Evolutionary conservation across 2,113 vertebrate species (phyloP), one percentile per base, ranked within the genome.

Genomic region (Macrotus californicus): DNA sequence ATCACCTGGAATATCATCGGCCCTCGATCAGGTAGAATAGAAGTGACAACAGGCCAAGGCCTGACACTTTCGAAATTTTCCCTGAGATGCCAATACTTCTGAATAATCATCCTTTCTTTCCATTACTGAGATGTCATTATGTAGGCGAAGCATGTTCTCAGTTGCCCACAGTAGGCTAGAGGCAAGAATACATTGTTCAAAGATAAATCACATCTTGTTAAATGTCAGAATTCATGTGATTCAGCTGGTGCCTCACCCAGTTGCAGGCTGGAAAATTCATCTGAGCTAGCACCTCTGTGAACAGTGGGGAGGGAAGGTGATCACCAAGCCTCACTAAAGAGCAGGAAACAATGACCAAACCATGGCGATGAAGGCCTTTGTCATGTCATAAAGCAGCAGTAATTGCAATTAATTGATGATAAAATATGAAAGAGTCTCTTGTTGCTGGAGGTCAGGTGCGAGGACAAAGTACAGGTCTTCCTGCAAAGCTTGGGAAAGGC

Each of bases 161-260:
- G 97, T 98, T 98, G 98, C 98, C 98, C 97, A 87, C 97, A 94
- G 97, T 97, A 98, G 97, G 98, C 81, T 92, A 98, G 96, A 98
- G 97, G 98, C 97, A 98, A 97, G 97, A 96, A 98, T 96, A 97
- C 97, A 98, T 98, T 98, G 98, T 98, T 98, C 95, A 97, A 97
- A 98, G 98, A 97, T 98, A 98, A 98, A 96, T 98, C 98, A 98
- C 97, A 97, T 98, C 98, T 98, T 97, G 98, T 98, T 98, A 98
- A 98, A 98, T 97, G 97, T 98, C 98, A 98, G 98, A 98, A 98
- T 96, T 98, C 98, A 98, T 93, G 91, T 98, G 98, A 94, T 97
- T 97, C 96, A 98, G 97, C 96, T 69, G 66, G 36, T 96, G 98
- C 98, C 98, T 95, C 98, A 87, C 98, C 97, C 98, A 98, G 96